Evolutionary conservation across 2,797 vertebrate genomes (phyloP).

Genomic region (Smutsia gigantea): DNA sequence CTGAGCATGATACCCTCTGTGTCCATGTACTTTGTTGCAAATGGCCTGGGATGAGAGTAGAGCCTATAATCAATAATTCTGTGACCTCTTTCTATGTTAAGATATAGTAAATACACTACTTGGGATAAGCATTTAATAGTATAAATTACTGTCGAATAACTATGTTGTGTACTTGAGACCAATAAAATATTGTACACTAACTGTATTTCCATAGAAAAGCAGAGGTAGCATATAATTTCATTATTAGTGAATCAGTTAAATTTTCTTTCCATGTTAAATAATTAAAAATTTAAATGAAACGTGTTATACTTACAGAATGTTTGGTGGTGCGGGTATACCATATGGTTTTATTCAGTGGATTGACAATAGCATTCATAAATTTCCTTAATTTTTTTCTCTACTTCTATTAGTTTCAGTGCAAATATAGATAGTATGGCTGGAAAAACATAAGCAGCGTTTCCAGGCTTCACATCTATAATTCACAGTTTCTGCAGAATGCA

Average conservation of each 20-base stretch:
- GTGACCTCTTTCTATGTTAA: too few relatives aligned
- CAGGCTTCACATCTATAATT: background rate
- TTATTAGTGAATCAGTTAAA: background rate
- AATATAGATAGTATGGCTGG: background rate
- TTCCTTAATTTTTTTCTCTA: background rate
- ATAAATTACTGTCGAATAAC: too few relatives aligned
- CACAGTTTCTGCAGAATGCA: background rate
- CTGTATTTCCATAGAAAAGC: too few relatives aligned
- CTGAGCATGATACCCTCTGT: too few relatives aligned
- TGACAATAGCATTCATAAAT: background rate
- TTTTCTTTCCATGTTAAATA: background rate
- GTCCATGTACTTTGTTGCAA: too few relatives aligned
- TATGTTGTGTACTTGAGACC: too few relatives aligned
- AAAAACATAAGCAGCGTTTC: background rate
- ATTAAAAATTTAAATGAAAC: background rate
- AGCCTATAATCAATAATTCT: too few relatives aligned
- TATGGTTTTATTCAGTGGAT: background rate
- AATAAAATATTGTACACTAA: too few relatives aligned
- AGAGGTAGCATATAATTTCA: background rate
- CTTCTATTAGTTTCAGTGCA: background rate
- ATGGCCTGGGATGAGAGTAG: too few relatives aligned
- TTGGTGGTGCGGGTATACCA: background rate
- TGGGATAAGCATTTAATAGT: too few relatives aligned
- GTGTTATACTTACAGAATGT: background rate
- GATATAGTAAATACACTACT: too few relatives aligned